Evolutionary conservation across 2,888 invertebrate genomes (phyloP).

Genomic region (Lasioglossum malachurum): DNA sequence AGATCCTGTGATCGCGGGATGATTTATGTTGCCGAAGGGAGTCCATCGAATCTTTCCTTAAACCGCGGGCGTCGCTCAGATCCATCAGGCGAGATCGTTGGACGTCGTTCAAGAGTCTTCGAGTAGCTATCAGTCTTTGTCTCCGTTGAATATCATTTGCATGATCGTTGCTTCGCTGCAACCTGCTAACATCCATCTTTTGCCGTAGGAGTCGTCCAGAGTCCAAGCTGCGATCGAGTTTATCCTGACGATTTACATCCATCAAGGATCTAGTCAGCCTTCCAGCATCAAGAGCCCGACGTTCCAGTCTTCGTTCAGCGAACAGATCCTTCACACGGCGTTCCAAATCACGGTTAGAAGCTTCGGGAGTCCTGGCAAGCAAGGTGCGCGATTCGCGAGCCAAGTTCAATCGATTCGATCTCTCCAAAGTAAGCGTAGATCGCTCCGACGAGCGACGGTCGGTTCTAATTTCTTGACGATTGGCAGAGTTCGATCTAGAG

Average conservation of each 20-base stretch:
- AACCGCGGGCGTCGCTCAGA: background rate
- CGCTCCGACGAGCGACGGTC: slow-evolving; percentile 2
- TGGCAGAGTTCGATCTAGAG: background rate
- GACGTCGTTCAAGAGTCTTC: slow-evolving; percentile 11
- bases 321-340: background rate
- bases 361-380: background rate
- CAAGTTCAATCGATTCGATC: background rate
- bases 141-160: slow-evolving; percentile 1
- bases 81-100: slow-evolving; percentile 26
- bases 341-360: background rate
- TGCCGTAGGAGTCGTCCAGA: background rate
- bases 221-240: background rate
- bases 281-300: background rate
- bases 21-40: slow-evolving; percentile 2
- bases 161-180: slow-evolving; percentile 5
- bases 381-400: background rate
- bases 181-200: background rate
- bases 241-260: background rate
- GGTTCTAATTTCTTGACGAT: background rate
- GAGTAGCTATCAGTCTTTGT: slow-evolving; percentile 21
- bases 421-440: background rate
- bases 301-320: background rate
- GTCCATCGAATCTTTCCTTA: background rate
- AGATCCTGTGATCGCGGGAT: background rate
- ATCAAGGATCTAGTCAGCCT: background rate